Evolutionary conservation across 2,113 vertebrate genomes (phyloP).

Genomic region (Pterophyllum scalare): DNA sequence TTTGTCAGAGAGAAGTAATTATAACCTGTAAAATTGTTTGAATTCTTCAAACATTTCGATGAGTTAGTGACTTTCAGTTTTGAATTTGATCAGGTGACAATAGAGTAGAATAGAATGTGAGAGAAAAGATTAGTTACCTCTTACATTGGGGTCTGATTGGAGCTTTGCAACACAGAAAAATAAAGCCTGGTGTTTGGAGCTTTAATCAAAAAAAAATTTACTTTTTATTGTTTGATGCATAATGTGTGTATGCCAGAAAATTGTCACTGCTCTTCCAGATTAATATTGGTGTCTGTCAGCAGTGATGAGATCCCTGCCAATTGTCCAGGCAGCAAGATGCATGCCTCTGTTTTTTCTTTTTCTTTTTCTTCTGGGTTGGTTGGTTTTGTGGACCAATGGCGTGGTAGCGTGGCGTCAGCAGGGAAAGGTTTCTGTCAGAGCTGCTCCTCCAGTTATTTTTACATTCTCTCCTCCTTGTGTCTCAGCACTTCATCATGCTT

Average conservation of each 20-base stretch:
- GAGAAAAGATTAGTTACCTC: neutral
- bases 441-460: constrained; percentile 67
- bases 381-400: constrained; percentile 37
- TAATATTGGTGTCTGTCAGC: neutral
- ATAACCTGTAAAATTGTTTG: neutral
- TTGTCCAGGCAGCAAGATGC: constrained; percentile 16
- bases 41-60: neutral
- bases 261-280: neutral
- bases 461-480: constrained; percentile 67
- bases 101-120: no score
- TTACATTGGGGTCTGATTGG: neutral
- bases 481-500: constrained; percentile 74
- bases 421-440: constrained; percentile 46
- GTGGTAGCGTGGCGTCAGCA: constrained; percentile 25
- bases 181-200: neutral
- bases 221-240: neutral
- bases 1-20: neutral
- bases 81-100: neutral
- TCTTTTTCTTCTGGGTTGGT: neutral
- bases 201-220: neutral
- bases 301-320: neutral
- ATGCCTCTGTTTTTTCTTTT: neutral
- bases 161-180: neutral
- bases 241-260: neutral
- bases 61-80: neutral